Percentiles rank a stretch among this genome's conserved stretches.
phyloP scores from a whole-genome alignment of 1,140 invertebrate species.

The Hermetia illucens region DNA sequence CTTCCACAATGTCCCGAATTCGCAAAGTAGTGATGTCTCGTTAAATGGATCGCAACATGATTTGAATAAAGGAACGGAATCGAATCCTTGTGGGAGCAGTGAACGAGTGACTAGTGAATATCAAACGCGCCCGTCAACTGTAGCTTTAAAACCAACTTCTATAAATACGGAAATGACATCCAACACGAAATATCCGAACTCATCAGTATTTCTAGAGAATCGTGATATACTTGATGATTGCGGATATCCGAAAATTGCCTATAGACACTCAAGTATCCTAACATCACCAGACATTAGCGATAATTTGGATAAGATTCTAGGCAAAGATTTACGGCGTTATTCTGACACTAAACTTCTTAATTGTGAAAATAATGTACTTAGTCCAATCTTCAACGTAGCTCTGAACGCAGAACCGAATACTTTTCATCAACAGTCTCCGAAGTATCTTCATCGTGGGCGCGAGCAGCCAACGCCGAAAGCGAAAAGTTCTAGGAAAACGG shows the following conservation, averaged over 20 bases:
- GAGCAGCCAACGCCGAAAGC: no score
- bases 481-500: no score
- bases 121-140: no score
- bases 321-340: conserved; percentile 26
- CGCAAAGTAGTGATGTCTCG: conserved; percentile 23
- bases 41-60: conserved; percentile 25
- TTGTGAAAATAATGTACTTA: not conserved
- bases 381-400: conserved; percentile 4
- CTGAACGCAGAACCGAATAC: no score
- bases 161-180: no score
- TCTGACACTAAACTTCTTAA: conserved; percentile 33
- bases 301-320: conserved; percentile 12
- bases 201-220: conserved; percentile 29
- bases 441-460: no score
- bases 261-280: conserved; percentile 20
- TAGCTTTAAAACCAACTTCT: no score
- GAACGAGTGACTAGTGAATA: not conserved
- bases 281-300: conserved; percentile 15
- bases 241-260: conserved; percentile 21
- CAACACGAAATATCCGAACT: conserved; percentile 30
- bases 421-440: no score
- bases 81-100: conserved; percentile 4
- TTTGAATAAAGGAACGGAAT: conserved; percentile 24
- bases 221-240: conserved; percentile 29
- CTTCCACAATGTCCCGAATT: conserved; percentile 29